These are phyloP conservation scores for Eremophila alpestris DNA, from an alignment of 2,797 vertebrate genomes.

Conservation along the genomic window DNA sequence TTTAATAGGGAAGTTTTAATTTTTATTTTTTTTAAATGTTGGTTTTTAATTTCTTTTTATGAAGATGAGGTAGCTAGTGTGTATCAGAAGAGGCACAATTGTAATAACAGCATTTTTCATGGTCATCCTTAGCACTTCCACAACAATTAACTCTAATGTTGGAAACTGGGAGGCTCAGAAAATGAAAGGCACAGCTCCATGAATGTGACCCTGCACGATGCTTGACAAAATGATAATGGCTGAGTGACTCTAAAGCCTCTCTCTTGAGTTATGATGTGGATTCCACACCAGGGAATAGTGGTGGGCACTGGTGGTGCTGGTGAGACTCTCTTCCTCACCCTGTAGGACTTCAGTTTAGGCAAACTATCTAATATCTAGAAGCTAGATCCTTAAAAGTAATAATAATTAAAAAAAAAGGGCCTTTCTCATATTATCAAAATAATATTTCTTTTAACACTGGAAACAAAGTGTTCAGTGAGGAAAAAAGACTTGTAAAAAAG, in stretches of 20 bases:
- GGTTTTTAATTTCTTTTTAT: not conserved
- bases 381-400: not conserved
- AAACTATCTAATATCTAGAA: not conserved
- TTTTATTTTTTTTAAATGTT: not conserved
- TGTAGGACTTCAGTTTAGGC: not conserved
- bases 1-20: not conserved
- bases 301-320: too few species aligned
- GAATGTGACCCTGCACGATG: not conserved
- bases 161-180: not conserved
- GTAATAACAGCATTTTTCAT: not conserved
- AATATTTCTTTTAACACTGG: not conserved
- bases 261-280: not conserved
- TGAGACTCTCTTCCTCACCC: not conserved
- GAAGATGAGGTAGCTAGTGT: not conserved
- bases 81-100: not conserved
- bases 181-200: not conserved
- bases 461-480: not conserved
- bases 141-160: not conserved
- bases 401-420: not conserved
- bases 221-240: not conserved
- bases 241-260: not conserved
- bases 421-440: not conserved
- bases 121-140: not conserved
- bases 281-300: not conserved
- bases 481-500: not conserved